Conservation (phyloP, 2,113 vertebrate genomes). For the Oncorhynchus keta region DNA sequence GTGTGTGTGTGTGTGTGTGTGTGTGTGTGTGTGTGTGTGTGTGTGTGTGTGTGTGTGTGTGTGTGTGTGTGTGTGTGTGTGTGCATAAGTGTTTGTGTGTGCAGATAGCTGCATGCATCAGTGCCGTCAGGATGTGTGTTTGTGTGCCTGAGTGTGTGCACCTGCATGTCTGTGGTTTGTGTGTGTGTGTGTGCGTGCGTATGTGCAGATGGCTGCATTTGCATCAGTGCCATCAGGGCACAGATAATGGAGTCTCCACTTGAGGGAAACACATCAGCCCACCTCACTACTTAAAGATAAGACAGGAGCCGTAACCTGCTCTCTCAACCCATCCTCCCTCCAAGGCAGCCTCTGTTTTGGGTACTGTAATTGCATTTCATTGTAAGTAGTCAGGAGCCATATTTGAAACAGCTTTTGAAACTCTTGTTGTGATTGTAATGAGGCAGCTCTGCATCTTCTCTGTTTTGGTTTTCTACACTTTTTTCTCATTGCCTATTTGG, state of each 20-base stretch:
- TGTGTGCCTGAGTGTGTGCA: not conserved
- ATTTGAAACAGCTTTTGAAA: constrained; percentile 6
- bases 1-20: too few species aligned
- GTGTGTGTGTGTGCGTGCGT: not conserved
- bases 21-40: too few species aligned
- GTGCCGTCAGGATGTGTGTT: not conserved
- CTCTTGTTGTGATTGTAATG: not conserved
- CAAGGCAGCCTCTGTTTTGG: constrained; percentile 29
- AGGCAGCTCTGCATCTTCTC: too few species aligned
- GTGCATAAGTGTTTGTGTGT: too few species aligned
- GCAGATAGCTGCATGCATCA: too few species aligned
- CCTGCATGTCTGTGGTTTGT: not conserved
- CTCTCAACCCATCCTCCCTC: constrained; percentile 10
- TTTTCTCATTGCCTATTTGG: not conserved
- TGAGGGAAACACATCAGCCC: constrained; percentile 9
- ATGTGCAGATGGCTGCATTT: not conserved
- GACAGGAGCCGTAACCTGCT: constrained; percentile 7
- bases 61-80: not conserved
- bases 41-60: too few species aligned
- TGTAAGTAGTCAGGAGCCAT: constrained; percentile 20
- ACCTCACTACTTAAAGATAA: constrained; percentile 23
- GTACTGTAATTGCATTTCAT: constrained; percentile 47
- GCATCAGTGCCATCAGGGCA: not conserved
- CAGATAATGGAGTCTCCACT: not conserved
- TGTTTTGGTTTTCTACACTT: not conserved